Evolutionary conservation across 1,140 invertebrate genomes (phyloP), one percentile per base, ranked within the genome.

Genomic region (Frieseomelitta varia): DNA sequence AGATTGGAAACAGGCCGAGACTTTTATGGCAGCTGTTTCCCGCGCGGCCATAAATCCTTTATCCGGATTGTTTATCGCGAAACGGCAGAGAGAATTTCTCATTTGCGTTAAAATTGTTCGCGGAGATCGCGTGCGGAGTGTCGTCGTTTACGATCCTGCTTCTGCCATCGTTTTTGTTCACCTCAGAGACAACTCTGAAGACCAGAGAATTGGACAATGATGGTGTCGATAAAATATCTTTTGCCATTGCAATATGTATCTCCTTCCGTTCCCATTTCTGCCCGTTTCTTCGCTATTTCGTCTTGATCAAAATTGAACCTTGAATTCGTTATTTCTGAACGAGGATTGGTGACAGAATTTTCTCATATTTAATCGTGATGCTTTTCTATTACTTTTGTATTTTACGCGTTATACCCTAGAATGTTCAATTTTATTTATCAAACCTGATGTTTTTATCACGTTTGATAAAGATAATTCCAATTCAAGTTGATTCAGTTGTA

Each of bases 1-100:
- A 91, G 89, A 92, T 92, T 92, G 91, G 90, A 92, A 92, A 92
- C 90, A 89, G 80, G 68, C 85, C 85, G 90, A 89, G 87, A 92
- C 90, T 92, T 92, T 92, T 92, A 91, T 91, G 90, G 86, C 88
- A 82, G 84, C 84, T 87, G 86, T 91, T 91, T 89, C 85, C 81
- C 83, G 69, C 83, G 68, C 75, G 79, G 39, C 80, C 84, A 91
- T 92, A 92, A 92, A 92, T 91, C 87, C 84, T 91, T 89, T 88
- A 89, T 91, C 91, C 81, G 53, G 73, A 89, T 87, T 90, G 91
- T 91, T 91, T 90, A 91, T 90, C 85, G 79, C 78, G 67, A 81
- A 51, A 24, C 47, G 56, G 76, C 72, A 78, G 81, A 84, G 75
- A 86, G 75, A 88, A 85, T 92, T 91, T 89, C 87, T 91, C 91